Base-by-base conservation (phyloP, 2,113 vertebrate genomes). In the Eidolon helvum region DNA sequence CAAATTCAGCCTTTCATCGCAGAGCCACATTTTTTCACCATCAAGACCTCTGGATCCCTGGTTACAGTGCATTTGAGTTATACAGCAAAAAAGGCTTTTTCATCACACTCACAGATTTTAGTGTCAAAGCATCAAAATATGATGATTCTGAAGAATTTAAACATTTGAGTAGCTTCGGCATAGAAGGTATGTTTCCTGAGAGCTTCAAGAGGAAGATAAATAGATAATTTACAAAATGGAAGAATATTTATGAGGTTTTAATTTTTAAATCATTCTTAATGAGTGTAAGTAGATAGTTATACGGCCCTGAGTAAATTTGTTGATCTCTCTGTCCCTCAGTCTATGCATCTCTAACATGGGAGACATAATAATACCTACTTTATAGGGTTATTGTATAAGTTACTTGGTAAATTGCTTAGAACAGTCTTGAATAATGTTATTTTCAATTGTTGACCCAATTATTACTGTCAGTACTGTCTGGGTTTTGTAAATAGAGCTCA, bases 11-110 rank as follows among this genome's bases (percentile, higher is more conserved):
- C 33, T 99, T 99, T 97, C 97, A 68, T 38, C 99, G 96, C 84
- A 98, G 96, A 96, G 99, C 99, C 45, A 99, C 99, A 3, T 99
- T 99, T 91, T 99, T 99, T 97, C 99, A 99, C 90, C 99, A 99
- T 96, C 99, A 99, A 48, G 99, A 99, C 30, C 98, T 99, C 91
- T 99, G 99, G 99, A 98, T 99, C 96, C 99, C 99, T 14, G 99
- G 99, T 53, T 99, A 98, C 94, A 99, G 99, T 11, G 98, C 99
- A 0, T 99, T 99, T 0, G 99, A 99, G 97, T 96, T 99, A 22
- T 98, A 99, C 61, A 98, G 98, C 97, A 99, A 99, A 96, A 99
- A 99, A 87, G 99, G 99, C 48, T 98, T 99, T 96, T 99, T 99
- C 97, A 98, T 99, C 96, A 97, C 98, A 35, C 98, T 99, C 88